phyloP scores from a whole-genome alignment of 2,797 vertebrate species.

The Takifugu rubripes region DNA sequence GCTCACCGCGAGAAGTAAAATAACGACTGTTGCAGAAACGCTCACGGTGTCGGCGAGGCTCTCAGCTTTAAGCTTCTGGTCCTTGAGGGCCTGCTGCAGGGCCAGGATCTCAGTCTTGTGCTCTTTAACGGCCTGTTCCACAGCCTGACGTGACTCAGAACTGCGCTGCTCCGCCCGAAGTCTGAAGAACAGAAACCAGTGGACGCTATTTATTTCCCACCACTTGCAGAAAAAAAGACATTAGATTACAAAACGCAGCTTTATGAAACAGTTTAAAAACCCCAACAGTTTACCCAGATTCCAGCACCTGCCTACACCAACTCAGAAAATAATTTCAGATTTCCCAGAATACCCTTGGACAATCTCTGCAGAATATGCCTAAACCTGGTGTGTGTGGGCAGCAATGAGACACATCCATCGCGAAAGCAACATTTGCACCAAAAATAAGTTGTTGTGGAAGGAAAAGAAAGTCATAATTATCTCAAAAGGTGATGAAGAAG shows the following conservation, averaged over 20 bases:
- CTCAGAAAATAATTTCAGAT: slow-evolving; percentile 36
- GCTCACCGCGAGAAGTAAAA: not conserved
- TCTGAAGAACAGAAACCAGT: slow-evolving; percentile 54
- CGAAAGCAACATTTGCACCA: slow-evolving; percentile 30
- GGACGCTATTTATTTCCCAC: not conserved
- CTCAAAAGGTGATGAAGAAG: slow-evolving; percentile 9
- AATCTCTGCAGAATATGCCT: slow-evolving; percentile 33
- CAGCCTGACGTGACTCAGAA: slow-evolving; percentile 93
- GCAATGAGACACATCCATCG: slow-evolving; percentile 26
- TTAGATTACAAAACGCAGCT: not conserved
- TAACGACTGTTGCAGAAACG: not conserved
- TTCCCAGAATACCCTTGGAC: slow-evolving; percentile 43
- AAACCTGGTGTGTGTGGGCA: slow-evolving; percentile 50
- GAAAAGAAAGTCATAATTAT: slow-evolving; percentile 8
- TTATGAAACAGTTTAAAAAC: not conserved
- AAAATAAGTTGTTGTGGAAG: slow-evolving; percentile 1
- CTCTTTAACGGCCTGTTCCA: slow-evolving; percentile 94
- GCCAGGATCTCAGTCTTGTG: slow-evolving; percentile 96
- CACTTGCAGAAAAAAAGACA: no score
- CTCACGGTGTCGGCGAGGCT: slow-evolving; percentile 95
- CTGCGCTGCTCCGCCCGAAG: slow-evolving; percentile 91
- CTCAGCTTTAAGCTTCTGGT: slow-evolving; percentile 97
- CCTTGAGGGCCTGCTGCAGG: slow-evolving; percentile 95
- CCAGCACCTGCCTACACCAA: slow-evolving; percentile 24
- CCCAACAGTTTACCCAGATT: slow-evolving; percentile 6